These are phyloP conservation scores for Hestina assimilis DNA, from an alignment of 1,140 invertebrate species.

Conservation along the genomic window DNA sequence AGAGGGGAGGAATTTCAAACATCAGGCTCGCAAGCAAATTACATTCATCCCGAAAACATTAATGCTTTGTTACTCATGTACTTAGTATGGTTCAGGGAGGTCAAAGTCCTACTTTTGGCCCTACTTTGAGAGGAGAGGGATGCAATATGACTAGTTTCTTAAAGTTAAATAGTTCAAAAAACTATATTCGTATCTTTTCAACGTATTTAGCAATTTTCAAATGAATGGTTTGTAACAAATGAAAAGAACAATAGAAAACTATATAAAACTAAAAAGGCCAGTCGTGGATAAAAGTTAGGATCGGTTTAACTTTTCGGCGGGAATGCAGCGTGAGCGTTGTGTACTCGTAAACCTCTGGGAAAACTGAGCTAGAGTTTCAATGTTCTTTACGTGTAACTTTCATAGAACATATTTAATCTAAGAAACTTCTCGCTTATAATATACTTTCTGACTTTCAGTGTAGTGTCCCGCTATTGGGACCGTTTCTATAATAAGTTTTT, in stretches of 20 bases:
- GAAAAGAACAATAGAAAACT: not conserved
- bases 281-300: not conserved
- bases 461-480: not conserved
- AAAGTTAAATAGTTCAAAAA: too few species aligned
- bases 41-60: too few species aligned
- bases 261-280: not conserved
- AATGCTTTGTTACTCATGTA: too few species aligned
- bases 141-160: too few species aligned
- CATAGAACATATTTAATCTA: constrained; percentile 8
- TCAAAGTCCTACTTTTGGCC: too few species aligned
- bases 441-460: not conserved
- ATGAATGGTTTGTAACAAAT: too few species aligned
- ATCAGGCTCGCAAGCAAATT: too few species aligned
- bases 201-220: too few species aligned
- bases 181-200: too few species aligned
- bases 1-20: too few species aligned
- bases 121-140: too few species aligned
- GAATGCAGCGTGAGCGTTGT: not conserved
- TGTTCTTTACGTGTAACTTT: constrained; percentile 12
- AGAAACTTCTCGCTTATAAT: constrained; percentile 9
- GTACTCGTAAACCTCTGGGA: constrained; percentile 1
- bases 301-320: not conserved
- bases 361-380: not conserved
- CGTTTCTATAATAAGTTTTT: not conserved
- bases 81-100: too few species aligned